Percentiles rank a stretch among this genome's conserved stretches.
These are phyloP conservation scores for Cromileptes altivelis DNA, from an alignment of 2,113 vertebrate genomes.

Conservation along the genomic window DNA sequence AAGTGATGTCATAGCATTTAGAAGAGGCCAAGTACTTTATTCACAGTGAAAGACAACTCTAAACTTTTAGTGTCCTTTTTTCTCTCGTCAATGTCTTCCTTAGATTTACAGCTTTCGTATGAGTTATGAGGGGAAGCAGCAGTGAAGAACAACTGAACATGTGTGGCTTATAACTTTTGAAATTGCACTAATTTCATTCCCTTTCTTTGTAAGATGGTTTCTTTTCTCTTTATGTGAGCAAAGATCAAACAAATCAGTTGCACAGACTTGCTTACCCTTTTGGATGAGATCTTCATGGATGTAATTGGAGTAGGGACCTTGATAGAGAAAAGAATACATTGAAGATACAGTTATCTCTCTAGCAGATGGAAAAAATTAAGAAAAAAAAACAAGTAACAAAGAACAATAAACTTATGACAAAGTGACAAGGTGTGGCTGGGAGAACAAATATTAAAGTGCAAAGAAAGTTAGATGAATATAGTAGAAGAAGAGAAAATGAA, in stretches of 20 bases:
- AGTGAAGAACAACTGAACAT: conserved; percentile 33
- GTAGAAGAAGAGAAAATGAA: not conserved
- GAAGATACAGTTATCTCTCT: conserved; percentile 7
- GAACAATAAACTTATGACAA: not conserved
- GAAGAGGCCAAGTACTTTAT: conserved; percentile 55
- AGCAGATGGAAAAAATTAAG: not conserved
- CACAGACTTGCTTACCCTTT: conserved; percentile 88
- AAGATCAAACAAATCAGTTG: conserved; percentile 29
- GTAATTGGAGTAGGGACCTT: conserved; percentile 93
- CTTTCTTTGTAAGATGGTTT: conserved; percentile 18
- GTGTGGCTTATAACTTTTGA: conserved; percentile 39
- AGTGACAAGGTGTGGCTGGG: not conserved
- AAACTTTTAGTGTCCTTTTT: conserved; percentile 53
- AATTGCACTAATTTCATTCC: conserved; percentile 15
- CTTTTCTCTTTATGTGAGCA: conserved; percentile 14
- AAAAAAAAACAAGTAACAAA: not conserved
- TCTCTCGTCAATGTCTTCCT: conserved; percentile 45
- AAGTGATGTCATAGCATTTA: conserved; percentile 36
- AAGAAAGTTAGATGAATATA: not conserved
- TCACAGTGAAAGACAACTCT: conserved; percentile 62
- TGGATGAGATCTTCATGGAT: conserved; percentile 98
- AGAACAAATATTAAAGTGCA: not conserved
- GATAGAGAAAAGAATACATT: conserved; percentile 50
- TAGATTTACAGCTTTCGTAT: conserved; percentile 27
- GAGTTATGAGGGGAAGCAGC: conserved; percentile 46